These are phyloP conservation scores for Mimumesa dahlbomi DNA, from an alignment of 2,888 invertebrate species.

Conservation along the genomic window DNA sequence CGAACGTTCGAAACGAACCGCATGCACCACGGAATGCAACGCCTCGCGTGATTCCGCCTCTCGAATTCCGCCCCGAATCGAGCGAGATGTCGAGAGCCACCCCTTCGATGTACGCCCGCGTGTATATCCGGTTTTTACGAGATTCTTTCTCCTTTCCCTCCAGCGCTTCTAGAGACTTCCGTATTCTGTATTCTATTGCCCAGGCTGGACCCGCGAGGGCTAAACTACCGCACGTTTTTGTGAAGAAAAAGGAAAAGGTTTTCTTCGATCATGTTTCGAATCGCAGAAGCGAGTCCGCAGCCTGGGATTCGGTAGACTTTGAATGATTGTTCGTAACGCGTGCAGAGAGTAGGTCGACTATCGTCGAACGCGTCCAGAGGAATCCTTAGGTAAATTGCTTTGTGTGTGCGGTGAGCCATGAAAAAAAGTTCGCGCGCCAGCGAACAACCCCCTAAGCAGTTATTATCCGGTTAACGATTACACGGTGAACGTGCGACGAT, in stretches of 20 bases:
- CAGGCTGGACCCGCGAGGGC: too few species aligned
- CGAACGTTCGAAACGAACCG: too few species aligned
- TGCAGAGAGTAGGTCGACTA: too few species aligned
- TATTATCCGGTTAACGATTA: slow-evolving; percentile 46
- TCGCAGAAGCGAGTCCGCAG: too few species aligned
- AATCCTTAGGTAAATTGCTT: slow-evolving; percentile 12
- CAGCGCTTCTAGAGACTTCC: slow-evolving; percentile 25
- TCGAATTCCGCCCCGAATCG: slow-evolving; percentile 55
- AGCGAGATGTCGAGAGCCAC: slow-evolving; percentile 26
- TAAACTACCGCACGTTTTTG: too few species aligned
- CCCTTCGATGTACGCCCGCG: slow-evolving; percentile 28
- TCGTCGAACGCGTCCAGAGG: too few species aligned
- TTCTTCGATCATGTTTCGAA: too few species aligned
- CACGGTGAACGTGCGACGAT: slow-evolving; percentile 30
- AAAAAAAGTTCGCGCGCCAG: slow-evolving; percentile 10
- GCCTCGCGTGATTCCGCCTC: too few species aligned
- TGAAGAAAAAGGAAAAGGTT: too few species aligned
- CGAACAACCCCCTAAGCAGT: slow-evolving; percentile 39
- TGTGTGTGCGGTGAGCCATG: background rate
- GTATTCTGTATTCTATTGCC: slow-evolving; percentile 53
- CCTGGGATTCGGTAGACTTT: too few species aligned
- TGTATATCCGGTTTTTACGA: slow-evolving; percentile 56
- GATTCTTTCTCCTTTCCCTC: slow-evolving; percentile 18
- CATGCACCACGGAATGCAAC: too few species aligned
- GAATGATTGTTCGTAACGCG: too few species aligned